Percentiles rank a stretch among this genome's conserved stretches.
Conservation (phyloP, 1,140 invertebrate genomes). For the Propsilocerus akamusi region DNA sequence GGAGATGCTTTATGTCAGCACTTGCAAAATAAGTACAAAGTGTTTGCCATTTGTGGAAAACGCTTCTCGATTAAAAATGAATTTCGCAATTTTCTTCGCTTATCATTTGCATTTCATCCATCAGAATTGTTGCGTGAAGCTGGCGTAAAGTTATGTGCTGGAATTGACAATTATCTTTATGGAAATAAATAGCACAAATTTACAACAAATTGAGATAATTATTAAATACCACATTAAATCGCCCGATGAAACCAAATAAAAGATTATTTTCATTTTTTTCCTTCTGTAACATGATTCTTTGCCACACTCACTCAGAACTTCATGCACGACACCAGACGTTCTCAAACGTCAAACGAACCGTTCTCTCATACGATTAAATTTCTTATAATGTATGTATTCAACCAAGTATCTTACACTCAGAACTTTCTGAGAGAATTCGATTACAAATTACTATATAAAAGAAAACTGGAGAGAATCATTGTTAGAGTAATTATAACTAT, state of each 20-base stretch:
- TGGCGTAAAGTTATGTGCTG: slow-evolving; percentile 14
- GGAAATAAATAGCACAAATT: slow-evolving; percentile 8
- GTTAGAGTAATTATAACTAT: too few relatives aligned
- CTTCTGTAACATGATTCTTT: neutral
- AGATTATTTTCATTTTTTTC: neutral
- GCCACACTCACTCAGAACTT: neutral
- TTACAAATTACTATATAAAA: too few relatives aligned
- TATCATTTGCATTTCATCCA: slow-evolving; percentile 28
- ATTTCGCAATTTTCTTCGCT: slow-evolving; percentile 24
- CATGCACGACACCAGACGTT: too few relatives aligned
- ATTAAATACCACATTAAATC: neutral
- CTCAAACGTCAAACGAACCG: too few relatives aligned
- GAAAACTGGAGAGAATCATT: too few relatives aligned
- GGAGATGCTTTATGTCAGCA: slow-evolving; percentile 12
- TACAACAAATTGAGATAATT: too few relatives aligned
- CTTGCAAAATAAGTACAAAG: slow-evolving; percentile 13
- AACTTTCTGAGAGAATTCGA: too few relatives aligned
- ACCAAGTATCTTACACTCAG: too few relatives aligned
- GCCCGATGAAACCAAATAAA: neutral
- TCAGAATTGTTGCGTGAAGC: slow-evolving; percentile 14
- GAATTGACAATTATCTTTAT: neutral
- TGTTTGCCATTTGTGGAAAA: slow-evolving; percentile 29
- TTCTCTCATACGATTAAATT: too few relatives aligned
- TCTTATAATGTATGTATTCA: too few relatives aligned
- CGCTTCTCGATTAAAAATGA: slow-evolving; percentile 22